Base-by-base conservation (phyloP, 2,888 invertebrate genomes). In the Sabatieria punctata region DNA sequence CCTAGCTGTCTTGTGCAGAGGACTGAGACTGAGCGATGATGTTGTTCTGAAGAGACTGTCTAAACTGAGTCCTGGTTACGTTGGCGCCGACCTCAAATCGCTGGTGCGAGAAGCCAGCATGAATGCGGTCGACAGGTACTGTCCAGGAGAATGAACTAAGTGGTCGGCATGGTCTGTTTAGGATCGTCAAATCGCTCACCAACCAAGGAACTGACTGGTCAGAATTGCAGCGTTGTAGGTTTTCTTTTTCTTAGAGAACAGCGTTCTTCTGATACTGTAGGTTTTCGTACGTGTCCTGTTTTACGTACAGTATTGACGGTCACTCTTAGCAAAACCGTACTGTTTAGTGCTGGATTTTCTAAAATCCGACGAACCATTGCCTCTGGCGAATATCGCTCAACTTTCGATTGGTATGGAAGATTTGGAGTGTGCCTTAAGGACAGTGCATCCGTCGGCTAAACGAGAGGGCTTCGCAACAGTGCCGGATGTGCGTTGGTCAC, bases 391-490 rank as follows among this genome's bases (percentile, higher is more conserved):
- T 26, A 36, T 55, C 15, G 49, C 39, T 2, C 27, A 48, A 15
- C 27, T 60, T 4, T 55, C n/a, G n/a, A n/a, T n/a, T n/a, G n/a
- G n/a, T n/a, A 41, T 54, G 26, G 49, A 51, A 23, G 61, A 62
- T 13, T 43, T 54, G 21, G 48, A 77, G 46, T 73, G 72, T 55
- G 88, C 88, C 3, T 67, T 86, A 24, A 79, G 81, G 64, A 72
- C 77, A 46, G 80, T 88, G 4, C 85, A 86, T 65, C 93, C 93
- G 0, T 85, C 86, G 43, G 82, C 89, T 0, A 91, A 89, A 60
- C 74, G 93, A 55, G 95, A 97, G 73, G 95, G 95, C 43, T 93
- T 97, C 68, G 85, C 85, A 1, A 91, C 91, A 1, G 86, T 97
- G 15, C 95, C 97, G 2, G 86, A 89, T 71, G 85, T 86, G 1